Base-by-base conservation (phyloP, 1,140 invertebrate genomes). In the Saccostrea cuccullata region DNA sequence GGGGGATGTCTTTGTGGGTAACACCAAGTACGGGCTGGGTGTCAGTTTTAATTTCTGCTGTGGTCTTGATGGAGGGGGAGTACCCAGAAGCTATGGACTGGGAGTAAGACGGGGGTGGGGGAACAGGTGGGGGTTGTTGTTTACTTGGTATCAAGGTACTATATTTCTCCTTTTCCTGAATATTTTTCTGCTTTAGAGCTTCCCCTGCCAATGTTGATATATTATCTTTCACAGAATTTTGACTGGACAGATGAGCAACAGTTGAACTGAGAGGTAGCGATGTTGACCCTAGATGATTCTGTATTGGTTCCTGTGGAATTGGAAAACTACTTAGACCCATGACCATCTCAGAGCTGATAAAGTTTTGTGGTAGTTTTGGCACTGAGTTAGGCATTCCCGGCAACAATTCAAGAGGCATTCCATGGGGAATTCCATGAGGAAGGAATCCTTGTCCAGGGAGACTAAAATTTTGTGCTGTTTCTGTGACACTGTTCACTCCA, bases 401-500 rank as follows among this genome's bases (percentile, higher is more conserved):
- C 36, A 86, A 58, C 20, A 85, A 86, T 77, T 86, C 84, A 15
- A 85, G 56, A 11, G 87, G 89, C n/a, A 88, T 87, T 17, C 87
- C 87, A 87, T 90, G 87, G 47, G 87, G 87, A n/a, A 89, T 86
- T n/a, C 86, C 91, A 86, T 86, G 89, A 70, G 90, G 91, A 70
- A 88, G 67, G 85, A 64, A 90, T 87, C 9, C 88, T 82, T 56
- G 87, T 23, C 55, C 55, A 23, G 26, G 55, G n/a, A 60, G 55
- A 20, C 60, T 85, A 6, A 26, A 40, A 56, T 85, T 58, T 60
- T 30, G 17, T 60, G 30, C 20, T 36, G 30, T 20, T n/a, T 60
- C 55, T 12, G 55, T 23, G 26, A 40, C 30, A 40, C 55, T n/a
- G 26, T 85, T 85, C 17, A 55, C 47, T n/a, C 20, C 26, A 26